These are phyloP conservation scores for Peromyscus attwateri DNA, from an alignment of 2,797 vertebrate species.

Conservation along the genomic window DNA sequence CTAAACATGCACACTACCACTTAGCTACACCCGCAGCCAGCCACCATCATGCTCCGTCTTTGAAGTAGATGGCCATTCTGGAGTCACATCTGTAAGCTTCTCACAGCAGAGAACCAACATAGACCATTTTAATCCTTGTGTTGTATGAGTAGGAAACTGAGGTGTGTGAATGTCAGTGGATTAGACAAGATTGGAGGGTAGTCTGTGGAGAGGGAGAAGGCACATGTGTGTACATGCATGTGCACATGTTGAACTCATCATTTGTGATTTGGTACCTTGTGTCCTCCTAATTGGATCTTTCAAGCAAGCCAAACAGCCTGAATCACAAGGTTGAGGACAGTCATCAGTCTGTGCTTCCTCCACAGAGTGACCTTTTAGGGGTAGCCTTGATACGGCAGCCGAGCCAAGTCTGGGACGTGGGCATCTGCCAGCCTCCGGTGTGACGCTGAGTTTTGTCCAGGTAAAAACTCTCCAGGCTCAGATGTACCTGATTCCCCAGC, in stretches of 20 bases:
- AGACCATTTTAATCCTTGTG: background rate
- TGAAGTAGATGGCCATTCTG: background rate
- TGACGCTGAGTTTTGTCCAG: background rate
- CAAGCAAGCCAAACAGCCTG: background rate
- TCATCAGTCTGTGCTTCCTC: background rate
- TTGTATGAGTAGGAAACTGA: background rate
- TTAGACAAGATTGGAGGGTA: background rate
- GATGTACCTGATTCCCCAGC: background rate
- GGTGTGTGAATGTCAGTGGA: background rate
- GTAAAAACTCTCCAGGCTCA: background rate
- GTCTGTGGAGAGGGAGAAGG: background rate
- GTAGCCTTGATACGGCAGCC: background rate
- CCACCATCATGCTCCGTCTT: background rate
- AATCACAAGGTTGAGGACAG: background rate
- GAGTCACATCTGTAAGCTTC: background rate
- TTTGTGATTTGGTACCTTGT: background rate
- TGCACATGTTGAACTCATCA: background rate
- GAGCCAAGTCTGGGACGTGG: background rate
- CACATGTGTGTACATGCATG: background rate
- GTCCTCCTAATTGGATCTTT: background rate
- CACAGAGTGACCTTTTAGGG: background rate
- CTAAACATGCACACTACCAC: background rate
- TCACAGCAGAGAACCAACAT: slow-evolving; percentile 20
- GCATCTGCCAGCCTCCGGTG: background rate
- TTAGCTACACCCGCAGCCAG: background rate